Percentiles rank a stretch among this genome's conserved stretches.
Conservation (phyloP, 2,797 vertebrate genomes). For the Manis pentadactyla region DNA sequence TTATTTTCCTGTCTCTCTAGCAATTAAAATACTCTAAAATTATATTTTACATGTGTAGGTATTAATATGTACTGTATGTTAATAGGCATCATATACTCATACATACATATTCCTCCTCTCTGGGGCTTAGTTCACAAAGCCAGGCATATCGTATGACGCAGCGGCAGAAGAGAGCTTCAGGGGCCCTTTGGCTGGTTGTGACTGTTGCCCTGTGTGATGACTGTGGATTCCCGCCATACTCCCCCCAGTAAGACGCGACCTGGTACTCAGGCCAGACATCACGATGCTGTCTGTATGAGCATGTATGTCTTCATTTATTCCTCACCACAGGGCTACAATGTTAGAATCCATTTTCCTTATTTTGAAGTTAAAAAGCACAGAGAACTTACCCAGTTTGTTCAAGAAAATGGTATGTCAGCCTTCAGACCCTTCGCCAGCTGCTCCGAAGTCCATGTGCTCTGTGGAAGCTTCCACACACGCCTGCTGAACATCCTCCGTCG, state of each 20-base stretch:
- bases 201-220: background rate
- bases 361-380: background rate
- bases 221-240: background rate
- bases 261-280: background rate
- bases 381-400: background rate
- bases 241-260: no score
- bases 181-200: background rate
- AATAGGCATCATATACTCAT: background rate
- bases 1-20: background rate
- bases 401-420: background rate
- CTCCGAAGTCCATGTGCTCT: background rate
- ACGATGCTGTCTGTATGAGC: background rate
- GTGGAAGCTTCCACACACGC: fast-evolving
- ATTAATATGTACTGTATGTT: background rate
- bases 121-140: background rate
- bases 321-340: fast-evolving
- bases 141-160: background rate
- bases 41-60: background rate
- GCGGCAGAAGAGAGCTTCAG: background rate
- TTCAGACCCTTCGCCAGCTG: background rate
- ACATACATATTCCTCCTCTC: background rate
- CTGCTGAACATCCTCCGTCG: background rate
- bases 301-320: background rate
- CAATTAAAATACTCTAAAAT: background rate
- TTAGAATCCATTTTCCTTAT: background rate